Conservation (phyloP, 2,888 invertebrate species). For the Dryocosmus kuriphilus region DNA sequence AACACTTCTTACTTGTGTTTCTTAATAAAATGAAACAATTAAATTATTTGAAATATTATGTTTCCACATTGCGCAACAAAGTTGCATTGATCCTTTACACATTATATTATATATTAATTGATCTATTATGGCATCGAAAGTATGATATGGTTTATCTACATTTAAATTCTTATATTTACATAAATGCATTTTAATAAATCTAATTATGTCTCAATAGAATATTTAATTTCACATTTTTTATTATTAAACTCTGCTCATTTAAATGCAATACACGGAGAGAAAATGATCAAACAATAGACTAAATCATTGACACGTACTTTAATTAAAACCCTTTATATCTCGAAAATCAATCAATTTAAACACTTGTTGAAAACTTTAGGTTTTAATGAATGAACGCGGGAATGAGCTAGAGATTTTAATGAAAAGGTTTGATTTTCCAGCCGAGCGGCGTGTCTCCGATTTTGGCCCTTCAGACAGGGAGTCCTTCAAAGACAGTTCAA, state of each 20-base stretch:
- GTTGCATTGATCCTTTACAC: background rate
- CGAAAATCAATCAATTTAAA: too few species aligned
- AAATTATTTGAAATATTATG: background rate
- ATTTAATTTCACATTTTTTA: background rate
- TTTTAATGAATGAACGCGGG: background rate
- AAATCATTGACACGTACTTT: too few species aligned
- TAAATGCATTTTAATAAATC: background rate
- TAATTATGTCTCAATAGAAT: background rate
- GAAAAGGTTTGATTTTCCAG: slow-evolving; percentile 42
- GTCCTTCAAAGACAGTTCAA: slow-evolving; percentile 64
- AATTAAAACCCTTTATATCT: too few species aligned
- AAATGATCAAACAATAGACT: too few species aligned
- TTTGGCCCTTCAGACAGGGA: slow-evolving; percentile 65
- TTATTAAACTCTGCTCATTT: background rate
- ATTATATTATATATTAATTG: background rate
- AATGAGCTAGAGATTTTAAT: background rate
- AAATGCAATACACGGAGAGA: too few species aligned
- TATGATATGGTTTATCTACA: background rate
- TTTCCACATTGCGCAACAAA: background rate
- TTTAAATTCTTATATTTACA: background rate
- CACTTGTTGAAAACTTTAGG: too few species aligned
- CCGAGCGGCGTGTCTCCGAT: slow-evolving; percentile 72
- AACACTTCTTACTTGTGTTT: too few species aligned
- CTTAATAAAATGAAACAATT: background rate
- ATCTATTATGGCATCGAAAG: background rate